phyloP scores from a whole-genome alignment of 1,140 invertebrate genomes.

The Papilio dardanus region DNA sequence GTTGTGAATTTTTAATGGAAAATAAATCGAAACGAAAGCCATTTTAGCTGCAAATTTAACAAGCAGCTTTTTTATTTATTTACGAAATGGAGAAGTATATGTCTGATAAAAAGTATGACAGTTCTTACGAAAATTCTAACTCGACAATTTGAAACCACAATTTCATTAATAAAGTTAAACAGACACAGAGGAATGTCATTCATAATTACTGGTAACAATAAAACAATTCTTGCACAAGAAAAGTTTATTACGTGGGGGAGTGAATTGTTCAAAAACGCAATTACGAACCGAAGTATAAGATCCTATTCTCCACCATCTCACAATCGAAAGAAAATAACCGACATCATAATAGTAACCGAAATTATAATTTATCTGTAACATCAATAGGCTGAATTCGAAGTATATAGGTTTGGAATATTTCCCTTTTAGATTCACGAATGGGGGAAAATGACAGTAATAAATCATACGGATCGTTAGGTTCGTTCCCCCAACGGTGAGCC shows the following conservation, averaged over 20 bases:
- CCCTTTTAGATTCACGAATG: slow-evolving; percentile 43
- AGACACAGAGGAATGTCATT: slow-evolving; percentile 34
- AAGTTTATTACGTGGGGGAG: slow-evolving; percentile 53
- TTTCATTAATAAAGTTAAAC: slow-evolving; percentile 11
- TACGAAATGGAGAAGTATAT: too few relatives aligned
- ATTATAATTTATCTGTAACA: not conserved
- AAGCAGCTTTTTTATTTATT: too few relatives aligned
- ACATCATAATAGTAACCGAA: slow-evolving; percentile 20
- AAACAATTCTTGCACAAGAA: slow-evolving; percentile 49
- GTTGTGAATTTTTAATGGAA: not conserved
- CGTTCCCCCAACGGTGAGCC: slow-evolving; percentile 64
- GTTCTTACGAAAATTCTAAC: not conserved
- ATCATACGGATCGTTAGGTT: slow-evolving; percentile 81
- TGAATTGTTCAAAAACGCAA: slow-evolving; percentile 67
- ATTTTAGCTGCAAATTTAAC: not conserved
- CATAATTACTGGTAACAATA: slow-evolving; percentile 46
- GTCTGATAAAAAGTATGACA: not conserved
- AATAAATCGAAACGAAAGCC: not conserved
- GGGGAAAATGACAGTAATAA: slow-evolving; percentile 79
- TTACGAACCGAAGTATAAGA: slow-evolving; percentile 61
- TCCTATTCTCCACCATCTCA: slow-evolving; percentile 52
- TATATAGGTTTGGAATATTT: slow-evolving; percentile 47
- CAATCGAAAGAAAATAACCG: slow-evolving; percentile 41
- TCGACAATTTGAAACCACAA: not conserved
- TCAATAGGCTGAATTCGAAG: slow-evolving; percentile 39